phyloP scores from a whole-genome alignment of 2,113 vertebrate genomes.

The Alectura lathami region DNA sequence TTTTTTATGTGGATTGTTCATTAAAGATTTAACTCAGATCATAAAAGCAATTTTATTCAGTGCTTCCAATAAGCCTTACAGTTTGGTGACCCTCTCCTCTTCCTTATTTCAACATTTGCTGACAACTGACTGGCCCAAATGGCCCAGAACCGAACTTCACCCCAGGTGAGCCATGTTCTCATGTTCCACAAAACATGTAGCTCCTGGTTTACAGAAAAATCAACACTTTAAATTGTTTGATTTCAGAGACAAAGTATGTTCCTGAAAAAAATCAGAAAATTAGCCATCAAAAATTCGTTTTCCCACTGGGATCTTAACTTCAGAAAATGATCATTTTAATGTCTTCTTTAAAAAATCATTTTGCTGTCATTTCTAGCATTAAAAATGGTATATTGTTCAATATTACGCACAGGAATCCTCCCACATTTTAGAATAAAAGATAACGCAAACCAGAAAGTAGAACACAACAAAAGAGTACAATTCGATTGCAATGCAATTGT shows the following conservation, averaged over 20 bases:
- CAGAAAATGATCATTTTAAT: neutral
- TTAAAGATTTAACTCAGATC: neutral
- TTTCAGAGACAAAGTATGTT: neutral
- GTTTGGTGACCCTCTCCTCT: neutral
- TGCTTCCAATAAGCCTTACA: neutral
- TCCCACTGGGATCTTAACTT: neutral
- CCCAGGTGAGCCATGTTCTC: accelerated
- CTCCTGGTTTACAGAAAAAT: neutral
- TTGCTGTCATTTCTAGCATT: neutral
- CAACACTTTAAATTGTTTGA: neutral
- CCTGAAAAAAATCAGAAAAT: neutral
- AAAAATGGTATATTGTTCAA: neutral
- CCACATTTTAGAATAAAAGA: neutral
- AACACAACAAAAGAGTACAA: neutral
- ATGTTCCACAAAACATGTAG: neutral
- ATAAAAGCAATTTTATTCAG: neutral
- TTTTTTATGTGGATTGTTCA: neutral
- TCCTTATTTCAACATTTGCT: neutral
- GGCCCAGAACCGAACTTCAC: neutral
- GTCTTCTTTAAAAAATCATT: neutral
- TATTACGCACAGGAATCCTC: neutral
- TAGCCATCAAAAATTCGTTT: neutral
- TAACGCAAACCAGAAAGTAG: neutral
- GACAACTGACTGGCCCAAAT: neutral
- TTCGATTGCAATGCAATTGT: neutral